Conservation (phyloP, 2,113 vertebrate species). For the Sterrhoptilus dennistouni region DNA sequence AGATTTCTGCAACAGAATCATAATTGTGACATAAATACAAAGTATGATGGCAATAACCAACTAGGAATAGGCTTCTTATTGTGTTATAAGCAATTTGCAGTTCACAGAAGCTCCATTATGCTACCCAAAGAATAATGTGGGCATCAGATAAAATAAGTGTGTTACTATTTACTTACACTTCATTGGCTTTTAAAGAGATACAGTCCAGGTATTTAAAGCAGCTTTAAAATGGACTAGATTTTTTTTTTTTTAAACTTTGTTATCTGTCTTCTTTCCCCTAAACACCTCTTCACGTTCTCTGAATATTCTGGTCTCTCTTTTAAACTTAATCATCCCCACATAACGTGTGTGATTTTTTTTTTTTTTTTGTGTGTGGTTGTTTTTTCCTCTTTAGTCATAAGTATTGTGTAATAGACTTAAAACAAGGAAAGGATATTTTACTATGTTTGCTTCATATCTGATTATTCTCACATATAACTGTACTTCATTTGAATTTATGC, state of each 20-base stretch:
- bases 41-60: constrained; percentile 40
- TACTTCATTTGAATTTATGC: neutral
- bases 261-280: neutral
- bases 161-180: neutral
- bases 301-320: neutral
- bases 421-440: neutral
- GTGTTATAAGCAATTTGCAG: constrained; percentile 28
- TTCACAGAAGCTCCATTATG: constrained; percentile 42
- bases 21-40: constrained; percentile 54
- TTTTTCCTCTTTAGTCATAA: neutral
- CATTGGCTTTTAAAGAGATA: constrained; percentile 2
- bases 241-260: neutral
- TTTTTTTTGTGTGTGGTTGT: no score
- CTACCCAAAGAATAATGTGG: neutral
- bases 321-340: neutral
- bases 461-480: neutral
- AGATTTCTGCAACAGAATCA: constrained; percentile 47
- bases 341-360: accelerated
- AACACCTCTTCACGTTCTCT: neutral
- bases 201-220: neutral
- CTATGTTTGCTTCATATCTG: neutral
- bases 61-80: constrained; percentile 26
- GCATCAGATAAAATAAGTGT: neutral
- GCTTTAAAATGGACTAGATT: neutral
- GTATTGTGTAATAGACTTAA: neutral